Evolutionary conservation across 2,888 invertebrate species (phyloP), one percentile per base, ranked within the genome.

Genomic region (Carterocephalus palaemon): DNA sequence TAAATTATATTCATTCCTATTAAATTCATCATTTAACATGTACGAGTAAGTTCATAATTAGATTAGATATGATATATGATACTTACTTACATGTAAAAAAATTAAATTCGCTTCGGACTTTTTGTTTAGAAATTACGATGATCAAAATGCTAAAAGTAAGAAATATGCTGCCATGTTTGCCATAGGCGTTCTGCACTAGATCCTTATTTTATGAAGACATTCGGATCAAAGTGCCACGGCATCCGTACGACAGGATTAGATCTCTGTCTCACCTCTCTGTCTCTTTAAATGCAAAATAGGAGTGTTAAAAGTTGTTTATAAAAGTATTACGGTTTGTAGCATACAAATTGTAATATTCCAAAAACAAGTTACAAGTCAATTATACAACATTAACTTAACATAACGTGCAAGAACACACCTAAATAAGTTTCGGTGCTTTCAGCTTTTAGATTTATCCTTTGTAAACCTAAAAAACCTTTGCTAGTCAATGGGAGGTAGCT

Each of bases 401-500:
- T n/a, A n/a, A n/a, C n/a, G n/a, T n/a, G n/a, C n/a, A n/a, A n/a
- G n/a, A n/a, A n/a, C n/a, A 17, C 17, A 26, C 26, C 19, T 19
- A n/a, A 26, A 43, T 15, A 43, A 28, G 34, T 26, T 43, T 16
- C 22, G 36, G n/a, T n/a, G 43, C 36, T 42, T 42, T 34, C 34
- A 42, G 42, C 34, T 36, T 36, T 36, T 29, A 13, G n/a, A n/a
- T n/a, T n/a, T n/a, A n/a, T 26, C 20, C 28, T 42, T 9, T 12
- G 16, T 34, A 23, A 42, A 42, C 15, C 28, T 29, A 43, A 43
- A 29, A 28, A 22, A 40, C 28, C 10, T 5, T 8, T 16, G 31
- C 45, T 42, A 41, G 49, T 48, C 52, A 52, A 51, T 49, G 49
- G 49, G 28, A 49, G 40, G 46, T 48, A 48, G 47, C 49, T 37